Percentiles rank a stretch among this genome's conserved stretches.
Evolutionary conservation across 1,140 invertebrate species (phyloP).

Genomic region (Brachionus calyciflorus): DNA sequence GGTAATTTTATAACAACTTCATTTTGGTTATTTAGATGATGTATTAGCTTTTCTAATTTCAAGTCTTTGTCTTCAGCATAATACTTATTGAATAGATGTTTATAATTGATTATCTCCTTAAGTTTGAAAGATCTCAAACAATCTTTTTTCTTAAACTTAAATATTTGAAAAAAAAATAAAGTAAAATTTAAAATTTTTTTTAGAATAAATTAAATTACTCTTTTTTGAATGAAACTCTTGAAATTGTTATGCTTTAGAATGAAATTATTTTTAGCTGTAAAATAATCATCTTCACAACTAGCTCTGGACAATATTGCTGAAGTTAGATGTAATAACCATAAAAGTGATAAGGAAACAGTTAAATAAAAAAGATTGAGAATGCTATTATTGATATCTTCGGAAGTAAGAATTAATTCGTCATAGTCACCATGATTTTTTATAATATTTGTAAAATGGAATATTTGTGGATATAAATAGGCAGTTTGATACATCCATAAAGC

Average conservation of each 20-base stretch:
- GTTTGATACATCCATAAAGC: slow-evolving; percentile 41
- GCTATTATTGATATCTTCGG: neutral
- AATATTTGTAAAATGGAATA: too few species aligned
- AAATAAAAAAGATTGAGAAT: slow-evolving; percentile 35
- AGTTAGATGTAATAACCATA: slow-evolving; percentile 21
- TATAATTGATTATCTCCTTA: neutral
- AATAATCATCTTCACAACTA: slow-evolving; percentile 40
- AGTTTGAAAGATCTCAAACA: neutral
- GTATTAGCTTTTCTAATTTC: neutral
- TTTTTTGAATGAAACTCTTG: slow-evolving; percentile 5
- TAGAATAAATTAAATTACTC: slow-evolving; percentile 12
- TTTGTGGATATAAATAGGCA: slow-evolving; percentile 1
- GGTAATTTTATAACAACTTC: slow-evolving; percentile 8
- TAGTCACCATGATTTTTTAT: too few species aligned
- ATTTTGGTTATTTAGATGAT: neutral
- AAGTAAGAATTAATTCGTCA: neutral
- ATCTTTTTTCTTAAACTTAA: neutral
- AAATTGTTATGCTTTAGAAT: slow-evolving; percentile 29
- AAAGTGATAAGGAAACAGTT: neutral
- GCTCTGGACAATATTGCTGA: slow-evolving; percentile 23
- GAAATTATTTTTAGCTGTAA: slow-evolving; percentile 25
- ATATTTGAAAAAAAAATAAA: neutral
- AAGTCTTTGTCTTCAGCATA: neutral
- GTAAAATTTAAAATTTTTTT: neutral
- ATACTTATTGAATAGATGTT: neutral